Percentiles rank a stretch among this genome's conserved stretches.
phyloP scores from a whole-genome alignment of 2,888 invertebrate species.

The Drosophila meridionalis region DNA sequence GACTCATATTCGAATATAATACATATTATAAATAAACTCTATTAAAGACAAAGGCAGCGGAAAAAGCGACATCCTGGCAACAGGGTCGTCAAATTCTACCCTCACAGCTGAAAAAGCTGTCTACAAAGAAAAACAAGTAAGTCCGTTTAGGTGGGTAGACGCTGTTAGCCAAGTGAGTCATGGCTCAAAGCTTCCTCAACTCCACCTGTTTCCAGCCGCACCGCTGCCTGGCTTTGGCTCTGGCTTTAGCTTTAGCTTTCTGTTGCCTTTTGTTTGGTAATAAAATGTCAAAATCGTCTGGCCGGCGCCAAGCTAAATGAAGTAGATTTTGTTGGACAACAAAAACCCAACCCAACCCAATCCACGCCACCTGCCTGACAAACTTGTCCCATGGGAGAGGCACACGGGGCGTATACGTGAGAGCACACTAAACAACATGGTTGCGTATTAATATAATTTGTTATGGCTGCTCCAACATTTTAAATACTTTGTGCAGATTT shows the following conservation, averaged over 20 bases:
- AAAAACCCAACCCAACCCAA: background rate
- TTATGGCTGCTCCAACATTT: conserved; percentile 57
- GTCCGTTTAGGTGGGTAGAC: conserved; percentile 60
- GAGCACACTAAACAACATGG: conserved; percentile 21
- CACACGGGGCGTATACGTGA: conserved; percentile 46
- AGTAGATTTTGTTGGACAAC: conserved; percentile 54
- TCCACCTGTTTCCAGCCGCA: conserved; percentile 4
- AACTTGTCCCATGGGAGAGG: conserved; percentile 22
- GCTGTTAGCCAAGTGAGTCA: conserved; percentile 58
- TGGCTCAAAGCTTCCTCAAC: conserved; percentile 27
- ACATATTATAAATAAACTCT: conserved; percentile 10
- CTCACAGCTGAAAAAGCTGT: conserved; percentile 25
- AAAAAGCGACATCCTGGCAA: conserved; percentile 30
- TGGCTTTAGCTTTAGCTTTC: conserved; percentile 22
- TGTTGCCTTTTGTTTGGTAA: conserved; percentile 67
- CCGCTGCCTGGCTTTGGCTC: background rate
- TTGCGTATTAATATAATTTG: conserved; percentile 52
- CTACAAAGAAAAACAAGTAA: conserved; percentile 39
- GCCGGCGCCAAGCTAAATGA: conserved; percentile 76
- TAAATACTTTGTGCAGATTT: conserved; percentile 52
- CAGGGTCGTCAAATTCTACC: conserved; percentile 30
- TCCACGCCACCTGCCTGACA: background rate
- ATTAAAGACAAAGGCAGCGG: conserved; percentile 5
- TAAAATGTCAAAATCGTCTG: conserved; percentile 80
- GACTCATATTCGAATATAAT: conserved; percentile 15